A percentile compares a stretch with the other conserved stretches of the same genome.
Evolutionary conservation across 2,888 invertebrate genomes (phyloP).

Genomic region (Eueremaeus valkanovi): DNA sequence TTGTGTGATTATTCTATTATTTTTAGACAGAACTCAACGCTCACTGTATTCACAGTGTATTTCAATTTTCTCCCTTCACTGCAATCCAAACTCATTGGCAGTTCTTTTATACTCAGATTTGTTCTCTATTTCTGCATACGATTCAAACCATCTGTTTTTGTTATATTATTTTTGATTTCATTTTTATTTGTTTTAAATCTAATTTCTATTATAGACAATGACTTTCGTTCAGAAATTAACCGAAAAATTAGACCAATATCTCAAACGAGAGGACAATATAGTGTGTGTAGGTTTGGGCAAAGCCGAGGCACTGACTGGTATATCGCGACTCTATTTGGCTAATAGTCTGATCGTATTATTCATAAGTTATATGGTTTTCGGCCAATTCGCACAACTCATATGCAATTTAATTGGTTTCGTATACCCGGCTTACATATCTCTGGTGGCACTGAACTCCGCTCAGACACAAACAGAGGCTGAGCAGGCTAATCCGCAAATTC

Average conservation of each 20-base stretch:
- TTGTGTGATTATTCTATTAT: too few species aligned
- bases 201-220: neutral
- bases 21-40: too few species aligned
- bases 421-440: slow-evolving; percentile 82
- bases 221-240: slow-evolving; percentile 12
- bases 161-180: too few species aligned
- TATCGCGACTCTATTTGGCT: slow-evolving; percentile 20
- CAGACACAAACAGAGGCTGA: too few species aligned
- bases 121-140: too few species aligned
- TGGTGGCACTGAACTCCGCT: neutral
- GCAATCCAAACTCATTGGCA: too few species aligned
- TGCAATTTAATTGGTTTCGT: slow-evolving; percentile 92
- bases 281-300: neutral
- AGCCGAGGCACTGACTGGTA: neutral
- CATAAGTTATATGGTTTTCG: slow-evolving; percentile 76
- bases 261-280: slow-evolving; percentile 5
- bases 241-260: slow-evolving; percentile 22
- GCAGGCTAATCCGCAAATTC: neutral
- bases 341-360: slow-evolving; percentile 24
- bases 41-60: too few species aligned
- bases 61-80: too few species aligned
- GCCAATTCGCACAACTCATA: slow-evolving; percentile 89
- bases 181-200: neutral
- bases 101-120: too few species aligned
- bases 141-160: too few species aligned